Percentiles rank a stretch among this genome's conserved stretches.
phyloP scores from a whole-genome alignment of 2,113 vertebrate species.

The Beaufortia kweichowensis region DNA sequence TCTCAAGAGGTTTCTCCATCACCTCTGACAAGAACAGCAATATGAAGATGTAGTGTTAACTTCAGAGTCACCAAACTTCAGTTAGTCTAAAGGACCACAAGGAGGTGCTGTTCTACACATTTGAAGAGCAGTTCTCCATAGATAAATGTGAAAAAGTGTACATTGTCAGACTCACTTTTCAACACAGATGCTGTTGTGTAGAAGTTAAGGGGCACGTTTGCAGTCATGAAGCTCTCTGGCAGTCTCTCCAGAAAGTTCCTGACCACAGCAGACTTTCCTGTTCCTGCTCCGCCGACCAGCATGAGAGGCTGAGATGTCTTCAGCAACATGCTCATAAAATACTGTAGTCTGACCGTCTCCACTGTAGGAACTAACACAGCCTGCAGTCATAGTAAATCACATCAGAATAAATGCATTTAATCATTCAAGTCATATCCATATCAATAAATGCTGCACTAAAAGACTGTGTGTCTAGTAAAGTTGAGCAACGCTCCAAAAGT shows the following conservation, averaged over 20 bases:
- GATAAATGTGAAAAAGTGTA: neutral
- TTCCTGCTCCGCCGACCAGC: conserved; percentile 72
- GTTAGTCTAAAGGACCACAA: conserved; percentile 29
- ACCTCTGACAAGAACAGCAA: conserved; percentile 62
- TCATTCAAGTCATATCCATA: neutral
- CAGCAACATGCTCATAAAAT: conserved; percentile 73
- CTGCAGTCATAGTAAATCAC: conserved; percentile 48
- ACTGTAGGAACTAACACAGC: conserved; percentile 67
- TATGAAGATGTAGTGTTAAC: neutral
- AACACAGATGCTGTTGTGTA: conserved; percentile 66
- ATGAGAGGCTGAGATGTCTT: conserved; percentile 67
- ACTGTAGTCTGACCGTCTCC: conserved; percentile 70
- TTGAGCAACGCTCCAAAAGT: neutral
- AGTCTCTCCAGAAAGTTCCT: conserved; percentile 70
- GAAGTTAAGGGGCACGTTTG: conserved; percentile 73
- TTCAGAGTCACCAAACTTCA: neutral
- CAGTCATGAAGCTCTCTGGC: conserved; percentile 66
- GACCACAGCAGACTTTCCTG: conserved; percentile 71
- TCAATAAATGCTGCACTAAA: neutral
- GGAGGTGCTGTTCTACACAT: conserved; percentile 41
- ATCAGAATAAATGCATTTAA: neutral
- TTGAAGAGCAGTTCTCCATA: neutral
- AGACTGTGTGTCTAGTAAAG: neutral
- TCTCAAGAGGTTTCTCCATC: conserved; percentile 78
- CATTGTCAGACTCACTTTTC: conserved; percentile 51